Evolutionary conservation across 2,113 vertebrate genomes (phyloP), one percentile per base, ranked within the genome.

Genomic region (Erythrocebus patas): DNA sequence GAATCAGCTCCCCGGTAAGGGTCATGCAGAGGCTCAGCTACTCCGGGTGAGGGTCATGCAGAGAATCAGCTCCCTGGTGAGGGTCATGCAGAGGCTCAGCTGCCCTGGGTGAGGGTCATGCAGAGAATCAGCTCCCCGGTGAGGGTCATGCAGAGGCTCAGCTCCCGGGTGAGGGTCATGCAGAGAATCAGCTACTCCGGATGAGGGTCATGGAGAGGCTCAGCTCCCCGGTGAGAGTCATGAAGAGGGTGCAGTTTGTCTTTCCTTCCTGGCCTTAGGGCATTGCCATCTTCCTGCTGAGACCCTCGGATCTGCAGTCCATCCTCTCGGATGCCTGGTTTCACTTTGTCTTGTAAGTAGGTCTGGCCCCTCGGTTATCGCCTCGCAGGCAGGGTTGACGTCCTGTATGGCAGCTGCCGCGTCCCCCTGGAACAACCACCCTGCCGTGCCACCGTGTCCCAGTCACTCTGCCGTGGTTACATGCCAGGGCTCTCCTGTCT

Each of bases 321-420:
- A 98, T 99, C 61, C 98, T 99, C 55, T 99, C 99, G 0, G 99
- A 99, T 40, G 99, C 99, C 18, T 99, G 99, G 99, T 99, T 99
- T 97, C 99, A 99, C 96, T 98, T 99, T 88, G 98, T 99, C 52
- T 99, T 99, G 99, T 99, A 98, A 99, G 99, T 98, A 81, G 73
- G 61, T 61, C 83, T 92, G 25, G 59, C 25, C 22, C 68, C 27
- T 78, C 50, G 48, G 59, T 82, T 30, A 57, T 25, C 13, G 40
- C 13, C 9, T 82, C 68, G 13, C 25, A 72, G 95, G 23, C 68
- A 40, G 38, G 61, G 72, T 61, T 18, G 1, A 50, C 59, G 61
- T 93, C 43, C 59, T 86, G 5, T 52, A 0, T 25, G 12, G 38
- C 70, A n/a, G 57, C 78, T 32, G 17, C 30, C 35, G 2, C 38